Evolutionary conservation across 2,113 vertebrate genomes (phyloP).

Genomic region (Scomber japonicus): DNA sequence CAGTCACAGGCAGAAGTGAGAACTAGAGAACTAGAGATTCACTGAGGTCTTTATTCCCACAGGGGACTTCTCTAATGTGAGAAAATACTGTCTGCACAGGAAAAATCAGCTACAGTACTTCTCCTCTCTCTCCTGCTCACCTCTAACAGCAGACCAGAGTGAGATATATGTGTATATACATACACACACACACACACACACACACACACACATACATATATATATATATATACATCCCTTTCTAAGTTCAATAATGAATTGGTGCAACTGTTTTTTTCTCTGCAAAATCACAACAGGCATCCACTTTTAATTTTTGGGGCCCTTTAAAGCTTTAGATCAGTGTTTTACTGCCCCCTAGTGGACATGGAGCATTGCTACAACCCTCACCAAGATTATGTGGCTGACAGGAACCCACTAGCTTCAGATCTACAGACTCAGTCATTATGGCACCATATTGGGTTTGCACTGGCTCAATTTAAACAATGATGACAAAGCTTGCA

Average conservation of each 20-base stretch:
- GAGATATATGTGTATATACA: background rate
- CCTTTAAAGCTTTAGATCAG: background rate
- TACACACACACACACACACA: too few relatives aligned
- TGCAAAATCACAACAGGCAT: background rate
- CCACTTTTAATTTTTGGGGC: rapidly evolving
- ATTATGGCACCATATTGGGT: background rate
- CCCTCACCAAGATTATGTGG: too few relatives aligned
- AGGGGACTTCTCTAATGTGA: background rate
- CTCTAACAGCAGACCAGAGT: background rate
- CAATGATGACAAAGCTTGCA: background rate
- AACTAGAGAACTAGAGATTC: constrained; percentile 32
- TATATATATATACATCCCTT: background rate
- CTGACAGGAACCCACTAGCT: background rate
- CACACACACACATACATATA: too few relatives aligned
- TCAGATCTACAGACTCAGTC: background rate
- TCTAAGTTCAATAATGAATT: background rate
- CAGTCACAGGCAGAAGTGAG: constrained; percentile 37
- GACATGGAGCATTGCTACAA: background rate
- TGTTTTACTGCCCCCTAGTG: constrained; percentile 65
- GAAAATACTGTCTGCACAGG: constrained; percentile 15
- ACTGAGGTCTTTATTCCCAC: constrained; percentile 15
- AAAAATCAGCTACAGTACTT: background rate
- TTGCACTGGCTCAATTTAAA: background rate
- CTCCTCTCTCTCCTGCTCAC: background rate
- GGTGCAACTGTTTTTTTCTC: background rate